Evolutionary conservation across 2,888 invertebrate species (phyloP), one percentile per base, ranked within the genome.

Genomic region (Catocala sponsa): DNA sequence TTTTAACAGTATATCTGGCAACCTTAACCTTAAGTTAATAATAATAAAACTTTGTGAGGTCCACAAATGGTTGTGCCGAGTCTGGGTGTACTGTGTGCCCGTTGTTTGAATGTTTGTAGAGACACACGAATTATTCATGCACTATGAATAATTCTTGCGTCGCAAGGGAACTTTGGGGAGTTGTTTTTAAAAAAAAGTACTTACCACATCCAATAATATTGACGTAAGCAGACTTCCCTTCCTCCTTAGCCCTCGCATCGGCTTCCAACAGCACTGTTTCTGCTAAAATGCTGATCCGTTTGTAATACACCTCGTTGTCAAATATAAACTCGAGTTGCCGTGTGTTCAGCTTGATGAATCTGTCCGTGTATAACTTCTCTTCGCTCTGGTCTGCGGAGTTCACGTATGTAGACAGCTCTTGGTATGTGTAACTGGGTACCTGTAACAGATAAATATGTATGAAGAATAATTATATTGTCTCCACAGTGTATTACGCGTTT

Each of bases 201-300:
- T 38, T 53, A 77, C 77, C 77, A 12, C 68, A 95, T 10, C 97
- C 97, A 41, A 97, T 95, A 6, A 97, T 93, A 82, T 97, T 96
- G 0, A 97, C 74, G 72, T 94, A 97, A 0, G 96, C 96, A 6
- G 89, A 87, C 42, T 91, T 95, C 32, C 87, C 91, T 4, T 83
- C 89, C 0, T 87, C 87, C 10, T 83, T 84, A 0, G 95, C 96
- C n/a, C 96, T 89, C 0, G 90, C 85, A 63, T 96, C 95, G 0
- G 96, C 96, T 63, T 97, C 97, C 12, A 96, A 75, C 0, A 97
- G 81, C 35, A 96, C 88, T 9, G 95, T 95, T 70, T 97, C 97
- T 5, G 96, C 95, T 0, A 95, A 85, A 7, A 96, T 89, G 33
- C 94, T 87, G 48, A 95, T 83, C 43, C 96, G 88, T 69, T 94